A percentile compares a stretch with the other conserved stretches of the same genome.
Evolutionary conservation across 2,797 vertebrate species (phyloP).

Genomic region (Antrozous pallidus): DNA sequence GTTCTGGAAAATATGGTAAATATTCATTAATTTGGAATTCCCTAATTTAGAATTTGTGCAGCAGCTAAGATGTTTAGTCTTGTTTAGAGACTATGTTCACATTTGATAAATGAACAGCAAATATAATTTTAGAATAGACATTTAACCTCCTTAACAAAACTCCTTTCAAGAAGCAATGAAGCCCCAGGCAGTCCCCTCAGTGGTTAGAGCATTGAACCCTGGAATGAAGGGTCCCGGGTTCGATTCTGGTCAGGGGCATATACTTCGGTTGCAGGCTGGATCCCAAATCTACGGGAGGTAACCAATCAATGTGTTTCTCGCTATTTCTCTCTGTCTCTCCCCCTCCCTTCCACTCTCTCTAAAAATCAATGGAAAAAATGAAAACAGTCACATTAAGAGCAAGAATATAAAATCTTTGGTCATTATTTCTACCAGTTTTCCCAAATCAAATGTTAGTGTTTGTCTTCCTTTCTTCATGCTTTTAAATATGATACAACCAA

Average conservation of each 20-base stretch:
- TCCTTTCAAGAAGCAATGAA: background rate
- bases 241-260: too few relatives aligned
- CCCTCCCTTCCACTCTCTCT: too few relatives aligned
- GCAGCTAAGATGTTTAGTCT: background rate
- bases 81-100: conserved; percentile 15
- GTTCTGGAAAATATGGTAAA: background rate
- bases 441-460: background rate
- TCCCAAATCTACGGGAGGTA: too few relatives aligned
- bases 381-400: background rate
- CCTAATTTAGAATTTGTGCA: conserved; percentile 29
- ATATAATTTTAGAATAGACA: background rate
- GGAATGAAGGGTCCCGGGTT: too few relatives aligned
- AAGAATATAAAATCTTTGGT: background rate
- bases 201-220: too few relatives aligned
- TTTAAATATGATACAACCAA: background rate
- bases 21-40: conserved; percentile 6
- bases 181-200: too few relatives aligned
- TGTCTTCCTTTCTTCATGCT: background rate
- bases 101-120: background rate
- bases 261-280: too few relatives aligned
- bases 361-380: too few relatives aligned
- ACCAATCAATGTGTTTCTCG: too few relatives aligned
- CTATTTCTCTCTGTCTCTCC: too few relatives aligned
- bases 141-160: background rate
- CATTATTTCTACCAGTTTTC: background rate